These are phyloP conservation scores for Hydropotes inermis DNA, from an alignment of 2,113 vertebrate species.

Conservation along the genomic window DNA sequence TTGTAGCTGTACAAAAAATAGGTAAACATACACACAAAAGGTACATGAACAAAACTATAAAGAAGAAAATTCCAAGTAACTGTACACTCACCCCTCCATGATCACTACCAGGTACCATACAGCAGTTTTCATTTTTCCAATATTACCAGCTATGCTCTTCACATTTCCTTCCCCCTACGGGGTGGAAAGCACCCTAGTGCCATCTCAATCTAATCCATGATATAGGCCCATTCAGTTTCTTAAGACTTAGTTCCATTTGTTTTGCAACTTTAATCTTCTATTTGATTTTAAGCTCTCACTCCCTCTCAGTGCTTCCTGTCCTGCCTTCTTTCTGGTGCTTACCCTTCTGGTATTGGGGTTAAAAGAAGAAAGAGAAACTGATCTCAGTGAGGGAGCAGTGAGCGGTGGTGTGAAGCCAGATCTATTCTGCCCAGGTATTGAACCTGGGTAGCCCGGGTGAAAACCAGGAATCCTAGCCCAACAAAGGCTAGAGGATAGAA, in stretches of 20 bases:
- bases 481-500: neutral
- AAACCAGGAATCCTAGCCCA: neutral
- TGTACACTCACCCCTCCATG: neutral
- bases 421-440: neutral
- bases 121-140: constrained; percentile 1
- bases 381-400: neutral
- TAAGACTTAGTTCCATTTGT: neutral
- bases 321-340: neutral
- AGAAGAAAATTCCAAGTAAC: constrained; percentile 16
- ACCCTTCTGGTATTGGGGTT: neutral
- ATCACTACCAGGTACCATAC: neutral
- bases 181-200: neutral
- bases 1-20: neutral
- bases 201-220: neutral
- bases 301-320: neutral
- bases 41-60: neutral
- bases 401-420: neutral
- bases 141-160: neutral
- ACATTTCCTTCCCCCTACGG: neutral
- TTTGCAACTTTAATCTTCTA: constrained; percentile 23
- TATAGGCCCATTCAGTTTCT: neutral
- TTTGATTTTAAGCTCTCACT: neutral
- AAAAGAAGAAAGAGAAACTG: neutral
- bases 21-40: neutral
- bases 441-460: neutral